phyloP scores from a whole-genome alignment of 2,113 vertebrate genomes.

The Nibea albiflora region DNA sequence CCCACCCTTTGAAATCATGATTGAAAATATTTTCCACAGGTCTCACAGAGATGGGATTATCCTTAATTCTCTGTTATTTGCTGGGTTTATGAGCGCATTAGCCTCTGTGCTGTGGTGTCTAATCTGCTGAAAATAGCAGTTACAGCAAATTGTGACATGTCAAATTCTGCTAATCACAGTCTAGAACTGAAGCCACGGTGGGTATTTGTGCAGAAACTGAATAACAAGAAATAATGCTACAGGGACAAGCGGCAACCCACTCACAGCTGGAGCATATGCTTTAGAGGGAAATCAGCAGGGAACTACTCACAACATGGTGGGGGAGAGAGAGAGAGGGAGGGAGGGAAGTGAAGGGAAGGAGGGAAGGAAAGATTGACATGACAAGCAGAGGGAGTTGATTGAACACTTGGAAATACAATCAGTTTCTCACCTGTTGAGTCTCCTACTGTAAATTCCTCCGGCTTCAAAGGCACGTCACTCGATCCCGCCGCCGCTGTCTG shows the following conservation, averaged over 20 bases:
- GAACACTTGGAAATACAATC: conserved; percentile 54
- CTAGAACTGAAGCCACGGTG: conserved; percentile 32
- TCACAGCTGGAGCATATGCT: conserved; percentile 65
- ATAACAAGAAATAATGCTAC: conserved; percentile 67
- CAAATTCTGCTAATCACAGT: conserved; percentile 69
- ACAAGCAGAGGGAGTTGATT: conserved; percentile 58
- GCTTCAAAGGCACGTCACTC: conserved; percentile 87
- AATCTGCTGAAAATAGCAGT: conserved; percentile 55
- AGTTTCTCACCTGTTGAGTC: conserved; percentile 88
- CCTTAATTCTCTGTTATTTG: conserved; percentile 34
- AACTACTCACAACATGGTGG: conserved; percentile 27
- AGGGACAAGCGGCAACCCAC: conserved; percentile 66
- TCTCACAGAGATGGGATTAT: conserved; percentile 44
- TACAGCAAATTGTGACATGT: conserved; percentile 58
- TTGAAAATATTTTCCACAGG: conserved; percentile 29
- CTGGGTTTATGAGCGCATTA: conserved; percentile 19
- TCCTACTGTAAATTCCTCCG: conserved; percentile 89
- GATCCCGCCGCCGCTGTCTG: conserved; percentile 85
- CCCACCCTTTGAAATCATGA: conserved; percentile 20
- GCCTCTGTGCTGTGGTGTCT: conserved; percentile 31
- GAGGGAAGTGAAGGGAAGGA: conserved; percentile 4
- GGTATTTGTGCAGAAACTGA: conserved; percentile 52
- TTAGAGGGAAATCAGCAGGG: conserved; percentile 59
- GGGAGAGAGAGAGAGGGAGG: conserved; percentile 1
- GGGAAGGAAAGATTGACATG: conserved; percentile 49